Evolutionary conservation across 2,888 invertebrate genomes (phyloP).

Genomic region (Melanostoma mellinum): DNA sequence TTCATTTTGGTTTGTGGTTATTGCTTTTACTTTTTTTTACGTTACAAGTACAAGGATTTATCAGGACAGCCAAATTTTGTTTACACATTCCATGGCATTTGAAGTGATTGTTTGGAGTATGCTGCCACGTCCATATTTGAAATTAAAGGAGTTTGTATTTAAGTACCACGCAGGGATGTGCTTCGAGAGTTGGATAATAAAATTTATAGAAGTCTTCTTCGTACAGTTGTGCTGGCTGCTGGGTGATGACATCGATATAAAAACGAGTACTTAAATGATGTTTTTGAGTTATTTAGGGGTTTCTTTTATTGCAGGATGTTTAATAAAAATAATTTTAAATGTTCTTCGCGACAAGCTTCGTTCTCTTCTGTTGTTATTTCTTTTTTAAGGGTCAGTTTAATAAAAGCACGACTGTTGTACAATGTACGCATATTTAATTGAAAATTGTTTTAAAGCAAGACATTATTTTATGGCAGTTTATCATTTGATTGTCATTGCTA

Average conservation of each 20-base stretch:
- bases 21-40: conserved; percentile 18
- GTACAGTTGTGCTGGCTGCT: conserved; percentile 32
- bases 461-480: too few relatives aligned
- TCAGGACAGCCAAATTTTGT: background rate
- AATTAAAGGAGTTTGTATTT: conserved; percentile 48
- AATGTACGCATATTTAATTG: background rate
- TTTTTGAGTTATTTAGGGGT: conserved; percentile 54
- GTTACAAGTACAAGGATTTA: conserved; percentile 1
- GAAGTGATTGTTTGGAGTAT: conserved; percentile 43
- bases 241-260: conserved; percentile 55
- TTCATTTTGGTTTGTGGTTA: conserved; percentile 40
- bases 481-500: too few relatives aligned
- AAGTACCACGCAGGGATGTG: background rate
- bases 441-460: background rate
- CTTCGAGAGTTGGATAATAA: background rate
- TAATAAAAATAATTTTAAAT: background rate
- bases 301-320: conserved; percentile 27
- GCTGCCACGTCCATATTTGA: conserved; percentile 39
- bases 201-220: conserved; percentile 35
- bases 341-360: background rate
- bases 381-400: background rate
- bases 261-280: conserved; percentile 52
- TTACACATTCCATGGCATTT: conserved; percentile 16
- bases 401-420: background rate
- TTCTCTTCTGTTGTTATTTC: background rate